Percentiles rank a stretch among this genome's conserved stretches.
These are phyloP conservation scores for Magallana ariakensis DNA, from an alignment of 1,140 invertebrate genomes.

Conservation along the genomic window DNA sequence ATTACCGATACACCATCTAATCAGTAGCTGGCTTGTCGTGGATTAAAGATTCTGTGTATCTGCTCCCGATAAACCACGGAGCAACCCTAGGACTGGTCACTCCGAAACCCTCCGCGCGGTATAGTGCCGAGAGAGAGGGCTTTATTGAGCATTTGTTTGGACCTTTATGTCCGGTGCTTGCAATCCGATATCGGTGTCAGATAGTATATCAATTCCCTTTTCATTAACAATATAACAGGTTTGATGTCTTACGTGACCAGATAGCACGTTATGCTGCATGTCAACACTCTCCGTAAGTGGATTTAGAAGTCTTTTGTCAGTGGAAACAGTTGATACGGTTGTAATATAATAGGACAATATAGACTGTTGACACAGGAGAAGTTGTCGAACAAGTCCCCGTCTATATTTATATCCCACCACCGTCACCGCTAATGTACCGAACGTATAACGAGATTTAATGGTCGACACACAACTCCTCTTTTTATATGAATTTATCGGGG, in stretches of 20 bases:
- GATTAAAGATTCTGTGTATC: constrained; percentile 28
- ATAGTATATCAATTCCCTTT: too few species aligned
- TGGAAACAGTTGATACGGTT: constrained; percentile 19
- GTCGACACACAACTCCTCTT: background rate
- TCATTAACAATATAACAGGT: too few species aligned
- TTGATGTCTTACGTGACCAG: too few species aligned
- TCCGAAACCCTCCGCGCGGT: background rate
- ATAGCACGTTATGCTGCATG: background rate
- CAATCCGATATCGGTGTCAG: too few species aligned
- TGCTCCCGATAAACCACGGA: background rate
- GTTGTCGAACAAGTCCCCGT: background rate
- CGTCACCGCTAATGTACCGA: background rate
- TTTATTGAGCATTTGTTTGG: too few species aligned
- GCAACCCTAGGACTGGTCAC: background rate
- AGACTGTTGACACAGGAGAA: constrained; percentile 6
- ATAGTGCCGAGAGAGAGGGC: too few species aligned
- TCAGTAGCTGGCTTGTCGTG: background rate
- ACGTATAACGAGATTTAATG: background rate
- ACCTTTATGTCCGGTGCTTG: too few species aligned
- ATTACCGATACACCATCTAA: background rate
- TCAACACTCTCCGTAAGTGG: constrained; percentile 9
- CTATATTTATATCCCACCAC: background rate
- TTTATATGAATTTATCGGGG: background rate
- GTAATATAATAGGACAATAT: background rate
- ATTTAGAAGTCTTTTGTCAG: constrained; percentile 7